Percentiles rank a stretch among this genome's conserved stretches.
These are phyloP conservation scores for Distichodus sexfasciatus DNA, from an alignment of 2,797 vertebrate species.

Conservation along the genomic window DNA sequence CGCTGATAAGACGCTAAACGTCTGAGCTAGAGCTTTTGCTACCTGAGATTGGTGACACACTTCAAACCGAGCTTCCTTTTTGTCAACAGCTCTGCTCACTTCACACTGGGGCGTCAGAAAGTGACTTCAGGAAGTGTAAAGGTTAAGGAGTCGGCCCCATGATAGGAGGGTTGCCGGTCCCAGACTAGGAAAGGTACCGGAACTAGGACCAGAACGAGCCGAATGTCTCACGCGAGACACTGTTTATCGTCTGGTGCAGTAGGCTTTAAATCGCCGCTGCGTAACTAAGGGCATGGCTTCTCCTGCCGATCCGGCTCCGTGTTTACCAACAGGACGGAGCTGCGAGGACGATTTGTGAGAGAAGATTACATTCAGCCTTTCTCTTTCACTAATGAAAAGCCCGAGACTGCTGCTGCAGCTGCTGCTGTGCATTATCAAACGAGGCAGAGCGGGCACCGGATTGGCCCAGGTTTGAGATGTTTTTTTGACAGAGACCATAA, in stretches of 20 bases:
- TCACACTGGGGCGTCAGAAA: not conserved
- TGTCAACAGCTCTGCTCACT: constrained; percentile 15
- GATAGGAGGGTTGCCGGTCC: too few species aligned
- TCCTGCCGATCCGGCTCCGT: constrained; percentile 42
- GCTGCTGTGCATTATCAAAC: constrained; percentile 21
- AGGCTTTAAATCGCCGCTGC: constrained; percentile 51
- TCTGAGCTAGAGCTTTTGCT: constrained; percentile 6
- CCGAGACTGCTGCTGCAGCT: constrained; percentile 3
- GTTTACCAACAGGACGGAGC: constrained; percentile 39
- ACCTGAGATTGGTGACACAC: not conserved
- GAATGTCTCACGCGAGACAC: constrained; percentile 35
- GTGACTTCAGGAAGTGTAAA: too few species aligned
- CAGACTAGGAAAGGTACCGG: too few species aligned
- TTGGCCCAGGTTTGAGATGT: not conserved
- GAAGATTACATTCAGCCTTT: constrained; percentile 33
- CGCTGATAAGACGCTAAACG: not conserved
- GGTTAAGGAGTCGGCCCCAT: too few species aligned
- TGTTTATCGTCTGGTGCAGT: constrained; percentile 42
- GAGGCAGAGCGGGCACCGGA: not conserved
- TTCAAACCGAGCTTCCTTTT: constrained; percentile 14
- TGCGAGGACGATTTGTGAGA: constrained; percentile 40
- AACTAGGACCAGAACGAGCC: constrained; percentile 34
- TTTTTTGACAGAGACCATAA: not conserved
- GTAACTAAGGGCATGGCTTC: constrained; percentile 53
- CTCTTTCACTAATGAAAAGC: constrained; percentile 14